Base-by-base conservation (phyloP, 2,888 invertebrate genomes). In the Merodon equestris region DNA sequence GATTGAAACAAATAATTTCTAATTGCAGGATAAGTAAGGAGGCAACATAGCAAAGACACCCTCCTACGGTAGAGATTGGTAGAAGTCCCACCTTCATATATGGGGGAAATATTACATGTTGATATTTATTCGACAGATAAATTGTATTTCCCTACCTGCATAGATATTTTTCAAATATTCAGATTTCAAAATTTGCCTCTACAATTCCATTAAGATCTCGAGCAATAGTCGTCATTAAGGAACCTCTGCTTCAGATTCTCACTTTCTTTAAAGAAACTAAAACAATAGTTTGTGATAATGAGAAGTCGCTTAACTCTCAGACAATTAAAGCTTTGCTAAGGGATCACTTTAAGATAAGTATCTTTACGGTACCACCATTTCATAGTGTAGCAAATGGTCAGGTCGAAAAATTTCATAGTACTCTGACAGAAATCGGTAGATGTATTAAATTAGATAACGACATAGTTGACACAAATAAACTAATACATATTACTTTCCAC, bases 321-420 rank as follows among this genome's bases (percentile, higher is more conserved):
- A 60, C 42, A 10, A 47, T 74, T 9, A 67, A 1, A n/a, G 67
- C 73, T 9, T 60, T 73, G 45, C 12, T 73, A 7, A 60, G 53
- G 38, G 58, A 74, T 38, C 47, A 68, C 15, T 56, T 68, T 56
- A 18, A 1, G 1, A 44, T 72, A 51, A 14, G 2, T 3, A 72
- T 63, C 34, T 72, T 47, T 51, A 68, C 18, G 13, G 61, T 38
- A 15, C 74, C 57, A 56, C 56, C 74, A 2, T 63, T 68, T 27
- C 63, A 63, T 40, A 75, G 75, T 58, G 45, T 17, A 3, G 42
- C 63, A 40, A 75, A 75, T 34, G 63, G 63, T 1, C 58, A 76
- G 13, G 67, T 75, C 7, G 67, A 74, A 54, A 47, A 67, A 18
- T 56, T 74, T 44, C 74, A 74, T 10, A 74, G 50, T n/a, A 74